Base-by-base conservation (phyloP, 2,888 invertebrate species). In the Timema podura region DNA sequence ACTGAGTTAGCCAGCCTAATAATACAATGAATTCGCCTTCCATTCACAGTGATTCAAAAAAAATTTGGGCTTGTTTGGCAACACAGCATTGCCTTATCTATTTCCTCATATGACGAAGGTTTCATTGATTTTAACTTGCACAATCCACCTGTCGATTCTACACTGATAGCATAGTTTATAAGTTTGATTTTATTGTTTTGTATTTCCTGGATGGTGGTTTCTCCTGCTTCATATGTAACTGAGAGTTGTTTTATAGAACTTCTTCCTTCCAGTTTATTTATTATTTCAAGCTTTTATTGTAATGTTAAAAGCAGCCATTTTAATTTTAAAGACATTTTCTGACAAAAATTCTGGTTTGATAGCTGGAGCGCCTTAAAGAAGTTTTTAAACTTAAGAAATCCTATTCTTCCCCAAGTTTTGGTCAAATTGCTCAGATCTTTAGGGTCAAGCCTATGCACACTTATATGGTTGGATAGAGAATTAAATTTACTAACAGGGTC, bases 141-240 rank as follows among this genome's bases (percentile, higher is more conserved):
- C 51, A 57, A 57, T 57, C 57, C 15, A 57, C 57, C 30, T 57
- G 9, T 57, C 13, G 57, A 57, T 9, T 57, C 57, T 57, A 30
- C 57, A 57, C 13, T n/a, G 57, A 15, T 57, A 16, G n/a, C 8
- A n/a, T 5, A 11, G 15, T 57, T 30, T 7, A n/a, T 8, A 0
- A 57, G 57, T 57, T 57, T 9, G 10, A 11, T n/a, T 57, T 57
- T 57, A 30, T 5, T 57, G 57, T 57, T 13, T 57, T 5, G 9
- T 57, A 57, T 57, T 6, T 57, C 0, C 57, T n/a, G 6, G 8
- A 57, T 13, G 15, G 57, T 57, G 9, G 57, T 57, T 57, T 57
- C 57, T 11, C 57, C 57, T n/a, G 8, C n/a, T 6, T 9, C 57
- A 57, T 57, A 57, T 30, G n/a, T 57, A n/a, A 57, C 13, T 6